These are phyloP conservation scores for Clepsis dumicolana DNA, from an alignment of 2,888 invertebrate species.

Conservation along the genomic window DNA sequence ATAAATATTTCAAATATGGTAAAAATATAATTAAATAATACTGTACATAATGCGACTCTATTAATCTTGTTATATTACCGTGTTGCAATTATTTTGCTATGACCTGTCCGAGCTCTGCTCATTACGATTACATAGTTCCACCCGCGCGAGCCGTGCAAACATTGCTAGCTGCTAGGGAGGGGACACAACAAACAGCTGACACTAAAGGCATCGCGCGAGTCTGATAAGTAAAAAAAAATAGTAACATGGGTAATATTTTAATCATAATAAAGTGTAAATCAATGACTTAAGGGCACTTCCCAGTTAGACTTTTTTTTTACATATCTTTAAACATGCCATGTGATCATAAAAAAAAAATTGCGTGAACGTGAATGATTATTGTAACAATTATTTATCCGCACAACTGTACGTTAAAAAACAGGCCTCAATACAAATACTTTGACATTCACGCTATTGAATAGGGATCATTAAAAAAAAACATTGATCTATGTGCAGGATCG, in stretches of 20 bases:
- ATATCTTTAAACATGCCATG: constrained; percentile 19
- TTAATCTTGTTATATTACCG: too few species aligned
- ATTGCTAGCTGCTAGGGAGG: neutral
- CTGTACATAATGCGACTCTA: too few species aligned
- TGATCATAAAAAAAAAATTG: neutral
- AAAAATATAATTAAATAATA: too few species aligned
- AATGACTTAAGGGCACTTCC: neutral
- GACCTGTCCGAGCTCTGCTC: too few species aligned
- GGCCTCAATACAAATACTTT: neutral
- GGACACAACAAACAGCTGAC: constrained; percentile 13
- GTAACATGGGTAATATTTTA: neutral
- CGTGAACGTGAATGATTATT: constrained; percentile 12
- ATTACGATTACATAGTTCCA: neutral
- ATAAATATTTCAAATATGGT: too few species aligned
- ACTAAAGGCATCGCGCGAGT: constrained; percentile 15
- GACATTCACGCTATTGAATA: constrained; percentile 11
- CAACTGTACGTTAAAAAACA: neutral
- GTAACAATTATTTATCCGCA: neutral
- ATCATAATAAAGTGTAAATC: neutral
- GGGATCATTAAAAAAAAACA: neutral
- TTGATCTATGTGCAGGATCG: neutral
- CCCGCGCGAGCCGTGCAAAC: constrained; percentile 2
- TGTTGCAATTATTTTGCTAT: too few species aligned
- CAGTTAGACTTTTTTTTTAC: neutral
- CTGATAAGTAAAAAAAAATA: neutral